Percentiles rank a stretch among this genome's conserved stretches.
Conservation (phyloP, 2,797 vertebrate species). For the Hemibagrus guttatus region DNA sequence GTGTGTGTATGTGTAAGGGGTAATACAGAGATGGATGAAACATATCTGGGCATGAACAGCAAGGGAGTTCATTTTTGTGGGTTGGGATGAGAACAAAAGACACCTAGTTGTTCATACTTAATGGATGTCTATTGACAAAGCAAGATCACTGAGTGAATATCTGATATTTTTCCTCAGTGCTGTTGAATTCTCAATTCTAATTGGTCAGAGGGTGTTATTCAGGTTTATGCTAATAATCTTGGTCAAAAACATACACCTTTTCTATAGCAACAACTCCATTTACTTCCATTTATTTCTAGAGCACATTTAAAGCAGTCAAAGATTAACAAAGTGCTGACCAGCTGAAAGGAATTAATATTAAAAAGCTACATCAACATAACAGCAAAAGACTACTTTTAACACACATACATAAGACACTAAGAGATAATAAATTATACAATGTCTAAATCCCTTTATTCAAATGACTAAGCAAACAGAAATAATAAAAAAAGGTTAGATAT, state of each 20-base stretch:
- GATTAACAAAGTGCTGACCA: too few species aligned
- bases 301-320: too few species aligned
- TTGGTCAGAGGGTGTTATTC: not conserved
- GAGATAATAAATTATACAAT: too few species aligned
- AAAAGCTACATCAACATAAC: too few species aligned
- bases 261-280: not conserved
- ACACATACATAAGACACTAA: too few species aligned
- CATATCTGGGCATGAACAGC: constrained; percentile 43
- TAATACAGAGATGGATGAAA: constrained; percentile 47
- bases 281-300: too few species aligned
- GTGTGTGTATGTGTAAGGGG: constrained; percentile 20
- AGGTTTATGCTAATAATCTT: not conserved
- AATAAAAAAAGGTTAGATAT: too few species aligned
- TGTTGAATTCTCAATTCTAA: not conserved
- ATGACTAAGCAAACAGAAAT: too few species aligned
- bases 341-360: too few species aligned
- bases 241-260: too few species aligned
- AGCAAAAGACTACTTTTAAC: too few species aligned
- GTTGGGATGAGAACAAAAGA: not conserved
- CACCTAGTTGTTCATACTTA: constrained; percentile 68
- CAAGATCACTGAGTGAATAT: constrained; percentile 76
- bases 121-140: constrained; percentile 90
- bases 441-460: too few species aligned
- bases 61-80: constrained; percentile 35
- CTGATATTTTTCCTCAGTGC: constrained; percentile 6